Conservation (phyloP, 2,888 invertebrate genomes). For the Amphipoea oculea region DNA sequence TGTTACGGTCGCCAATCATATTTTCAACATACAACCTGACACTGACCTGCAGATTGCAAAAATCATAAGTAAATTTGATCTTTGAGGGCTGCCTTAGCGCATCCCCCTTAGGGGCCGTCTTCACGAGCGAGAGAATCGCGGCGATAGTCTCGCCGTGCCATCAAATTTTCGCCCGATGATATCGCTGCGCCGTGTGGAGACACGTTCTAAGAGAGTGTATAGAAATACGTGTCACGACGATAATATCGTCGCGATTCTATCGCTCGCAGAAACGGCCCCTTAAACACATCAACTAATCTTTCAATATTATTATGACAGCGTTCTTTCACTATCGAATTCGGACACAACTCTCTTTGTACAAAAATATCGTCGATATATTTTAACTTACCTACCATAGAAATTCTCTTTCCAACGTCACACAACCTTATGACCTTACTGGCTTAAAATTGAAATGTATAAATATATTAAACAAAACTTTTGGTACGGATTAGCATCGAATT, state of each 20-base stretch:
- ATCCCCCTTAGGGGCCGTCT: background rate
- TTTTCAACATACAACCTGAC: background rate
- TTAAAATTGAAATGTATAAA: conserved; percentile 28
- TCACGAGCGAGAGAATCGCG: too few relatives aligned
- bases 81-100: background rate
- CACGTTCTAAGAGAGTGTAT: too few relatives aligned
- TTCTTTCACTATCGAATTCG: background rate
- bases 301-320: background rate
- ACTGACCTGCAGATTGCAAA: background rate
- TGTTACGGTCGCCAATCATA: background rate
- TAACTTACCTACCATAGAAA: conserved; percentile 11
- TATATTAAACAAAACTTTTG: conserved; percentile 30
- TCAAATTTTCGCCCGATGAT: too few relatives aligned
- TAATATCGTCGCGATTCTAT: too few relatives aligned
- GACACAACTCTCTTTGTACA: conserved; percentile 15
- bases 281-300: background rate
- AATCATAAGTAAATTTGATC: background rate
- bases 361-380: conserved; percentile 35
- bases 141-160: too few relatives aligned
- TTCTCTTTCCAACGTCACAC: conserved; percentile 12
- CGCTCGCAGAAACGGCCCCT: background rate
- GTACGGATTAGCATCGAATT: conserved; percentile 47
- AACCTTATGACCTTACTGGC: conserved; percentile 30
- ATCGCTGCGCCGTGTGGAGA: too few relatives aligned
- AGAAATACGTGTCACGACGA: too few relatives aligned